These are phyloP conservation scores for Hoplodrina blanda DNA, from an alignment of 2,888 invertebrate species.

Conservation along the genomic window DNA sequence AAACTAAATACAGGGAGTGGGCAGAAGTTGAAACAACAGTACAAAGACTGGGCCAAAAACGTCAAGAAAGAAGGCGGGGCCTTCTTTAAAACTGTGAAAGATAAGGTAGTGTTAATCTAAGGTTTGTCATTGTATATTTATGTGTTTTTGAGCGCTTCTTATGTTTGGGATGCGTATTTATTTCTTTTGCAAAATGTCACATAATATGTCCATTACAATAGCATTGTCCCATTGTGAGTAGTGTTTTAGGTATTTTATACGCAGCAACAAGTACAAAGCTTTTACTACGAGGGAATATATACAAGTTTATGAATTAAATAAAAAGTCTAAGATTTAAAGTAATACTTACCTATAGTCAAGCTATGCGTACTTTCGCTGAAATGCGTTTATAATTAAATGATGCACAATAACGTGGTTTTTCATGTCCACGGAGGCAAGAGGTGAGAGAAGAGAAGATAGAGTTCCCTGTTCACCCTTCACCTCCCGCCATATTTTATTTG, in stretches of 20 bases:
- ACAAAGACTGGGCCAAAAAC: conserved; percentile 94
- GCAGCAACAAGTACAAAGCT: neutral
- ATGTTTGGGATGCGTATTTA: conserved; percentile 23
- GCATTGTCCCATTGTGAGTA: neutral
- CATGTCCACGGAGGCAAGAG: neutral
- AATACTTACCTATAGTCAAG: neutral
- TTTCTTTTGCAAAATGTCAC: conserved; percentile 7
- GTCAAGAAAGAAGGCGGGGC: conserved; percentile 95
- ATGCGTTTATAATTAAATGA: neutral
- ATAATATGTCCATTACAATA: neutral
- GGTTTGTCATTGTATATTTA: conserved; percentile 5
- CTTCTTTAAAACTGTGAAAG: conserved; percentile 96
- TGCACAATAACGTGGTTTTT: neutral
- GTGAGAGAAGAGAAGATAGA: neutral
- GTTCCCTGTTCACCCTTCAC: neutral
- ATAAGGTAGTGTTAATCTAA: conserved; percentile 92
- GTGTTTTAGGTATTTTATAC: conserved; percentile 21
- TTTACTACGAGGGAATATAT: neutral
- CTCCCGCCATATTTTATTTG: neutral
- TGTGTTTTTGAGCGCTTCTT: conserved; percentile 17
- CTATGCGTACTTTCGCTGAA: conserved; percentile 7
- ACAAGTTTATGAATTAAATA: neutral
- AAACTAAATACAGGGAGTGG: conserved; percentile 87
- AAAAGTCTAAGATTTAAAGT: neutral
- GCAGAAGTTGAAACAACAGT: conserved; percentile 86